These are phyloP conservation scores for Athene noctua DNA, from an alignment of 2,113 vertebrate species.

Conservation along the genomic window DNA sequence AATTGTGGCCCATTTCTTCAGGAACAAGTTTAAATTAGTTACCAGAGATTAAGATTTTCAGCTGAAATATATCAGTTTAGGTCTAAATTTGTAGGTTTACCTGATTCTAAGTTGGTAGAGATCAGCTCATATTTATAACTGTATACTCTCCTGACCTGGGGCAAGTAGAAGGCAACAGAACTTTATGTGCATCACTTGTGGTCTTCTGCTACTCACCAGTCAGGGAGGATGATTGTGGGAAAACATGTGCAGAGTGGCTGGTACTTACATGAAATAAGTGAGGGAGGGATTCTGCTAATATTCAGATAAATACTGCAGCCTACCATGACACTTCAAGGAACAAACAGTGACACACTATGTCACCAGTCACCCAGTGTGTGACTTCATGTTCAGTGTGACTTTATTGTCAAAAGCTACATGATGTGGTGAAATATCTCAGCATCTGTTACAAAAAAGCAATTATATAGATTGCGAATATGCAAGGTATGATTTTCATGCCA, in stretches of 20 bases:
- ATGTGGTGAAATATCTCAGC: background rate
- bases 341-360: background rate
- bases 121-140: background rate
- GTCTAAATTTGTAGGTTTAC: background rate
- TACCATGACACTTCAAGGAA: background rate
- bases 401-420: background rate
- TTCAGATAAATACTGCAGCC: background rate
- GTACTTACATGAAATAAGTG: background rate
- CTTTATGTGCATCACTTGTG: background rate
- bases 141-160: background rate
- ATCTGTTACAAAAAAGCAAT: background rate
- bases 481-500: background rate
- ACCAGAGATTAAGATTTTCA: background rate
- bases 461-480: accelerated
- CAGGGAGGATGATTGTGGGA: background rate
- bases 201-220: background rate
- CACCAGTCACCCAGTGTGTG: background rate
- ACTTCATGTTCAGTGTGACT: background rate
- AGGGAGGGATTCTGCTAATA: background rate
- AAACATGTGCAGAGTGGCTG: background rate
- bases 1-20: background rate
- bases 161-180: background rate
- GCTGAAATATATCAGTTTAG: background rate
- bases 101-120: background rate
- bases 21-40: background rate